Base-by-base conservation (phyloP, 2,113 vertebrate species). In the Malurus elegans region DNA sequence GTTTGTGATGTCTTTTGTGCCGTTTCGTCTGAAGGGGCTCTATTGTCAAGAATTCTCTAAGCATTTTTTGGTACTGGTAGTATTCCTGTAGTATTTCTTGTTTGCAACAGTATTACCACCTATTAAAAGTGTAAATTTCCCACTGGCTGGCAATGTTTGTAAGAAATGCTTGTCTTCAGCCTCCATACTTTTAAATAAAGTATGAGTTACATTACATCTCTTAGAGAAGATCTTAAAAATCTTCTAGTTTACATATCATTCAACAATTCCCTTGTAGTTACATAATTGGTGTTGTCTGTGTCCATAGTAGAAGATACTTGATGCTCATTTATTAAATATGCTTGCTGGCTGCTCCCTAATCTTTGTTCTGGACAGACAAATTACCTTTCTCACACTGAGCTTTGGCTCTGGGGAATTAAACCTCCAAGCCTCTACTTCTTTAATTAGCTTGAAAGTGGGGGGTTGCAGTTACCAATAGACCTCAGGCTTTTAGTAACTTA, bases 321-420 rank as follows among this genome's bases (percentile, higher is more conserved):
- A 98, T 98, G 98, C 98, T 99, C 98, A 98, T 99, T 99, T 99
- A 99, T 99, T 99, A 99, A 98, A 98, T 99, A 98, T 98, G 98
- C 98, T 99, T 97, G 96, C 98, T 98, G 97, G 98, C 98, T 98
- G 98, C 98, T 98, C 98, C 98, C 94, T 98, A 99, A 99, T 99
- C 99, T 99, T 99, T 99, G 99, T 99, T 99, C 99, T 98, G 98
- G 99, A 99, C 99, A 99, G 98, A 99, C 99, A 99, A 99, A 99
- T 99, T 99, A 99, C 99, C 98, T 99, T 99, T 98, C 98, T 99
- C 99, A 98, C 98, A 98, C 98, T 96, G 98, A 98, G 98, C 98
- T 98, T 96, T 97, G 97, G 98, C 99, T 99, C 99, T 98, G 97
- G 99, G 99, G 99, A 99, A 98, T 98, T 98, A 98, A 99, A 99